Evolutionary conservation across 2,888 invertebrate genomes (phyloP), one percentile per base, ranked within the genome.

Genomic region (Drosophila acutilabella): DNA sequence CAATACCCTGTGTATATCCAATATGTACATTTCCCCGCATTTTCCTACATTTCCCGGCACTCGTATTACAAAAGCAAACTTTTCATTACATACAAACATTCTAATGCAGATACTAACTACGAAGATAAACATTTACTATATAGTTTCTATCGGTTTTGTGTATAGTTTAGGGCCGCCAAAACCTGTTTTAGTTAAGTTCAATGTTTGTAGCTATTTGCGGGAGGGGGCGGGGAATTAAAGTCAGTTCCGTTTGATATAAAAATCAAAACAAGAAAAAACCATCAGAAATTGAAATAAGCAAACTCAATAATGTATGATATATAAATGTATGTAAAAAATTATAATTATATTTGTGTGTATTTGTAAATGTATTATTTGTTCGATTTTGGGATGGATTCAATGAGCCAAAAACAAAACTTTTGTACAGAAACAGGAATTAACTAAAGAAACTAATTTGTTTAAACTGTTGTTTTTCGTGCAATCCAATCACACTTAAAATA

Each of bases 231-330:
- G 44, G 7, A 41, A 45, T 18, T 36, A 23, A 66, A 40, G 18
- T 47, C 18, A 3, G 2, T 58, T 58, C 60, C 58, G 51, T 42
- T 52, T 69, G 52, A 71, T 64, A 57, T 45, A 23, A 57, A 62
- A 56, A 14, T n/a, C n/a, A 52, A 16, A 62, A 33, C 40, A 20
- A 20, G 20, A 20, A 20, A 4, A 20, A 4, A 20, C 3, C 4
- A 20, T 20, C 20, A 18, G 52, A 23, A 23, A 23, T 23, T 69
- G 58, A 61, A 61, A 62, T 77, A 80, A 78, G 73, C 26, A 48
- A 78, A 80, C 68, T 73, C 76, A 79, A 76, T 78, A 80, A 72
- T 81, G 81, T 81, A 85, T 80, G 64, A 82, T 85, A 75, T 73
- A 54, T 54, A 59, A 51, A 56, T 62, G 53, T 78, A 82, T 72